Evolutionary conservation across 2,797 vertebrate genomes (phyloP), one percentile per base, ranked within the genome.

Genomic region (Emys orbicularis): DNA sequence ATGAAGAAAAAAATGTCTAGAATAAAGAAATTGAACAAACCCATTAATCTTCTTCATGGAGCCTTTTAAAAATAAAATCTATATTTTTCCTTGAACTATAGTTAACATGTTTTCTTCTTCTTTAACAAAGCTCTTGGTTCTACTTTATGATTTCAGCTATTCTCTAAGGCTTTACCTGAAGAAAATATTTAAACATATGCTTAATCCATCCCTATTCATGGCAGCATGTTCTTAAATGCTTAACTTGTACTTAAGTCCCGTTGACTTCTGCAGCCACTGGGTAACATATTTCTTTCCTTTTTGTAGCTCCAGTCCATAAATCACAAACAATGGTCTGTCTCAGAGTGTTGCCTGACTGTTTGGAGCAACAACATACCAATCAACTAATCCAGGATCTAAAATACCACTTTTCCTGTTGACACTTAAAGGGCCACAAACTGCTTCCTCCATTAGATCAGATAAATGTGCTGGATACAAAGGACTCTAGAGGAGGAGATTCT

Each of bases 381-480:
- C 8, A 23, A 16, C 53, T 87, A 74, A 84, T 50, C 10, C 27
- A 82, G 9, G 2, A 1, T 10, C 81, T 59, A 27, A 72, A 89
- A 81, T 37, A 83, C 12, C 7, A 76, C 57, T 61, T n/a, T 49
- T 61, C 3, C 10, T 52, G 5, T 54, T 76, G 19, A 72, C 41
- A 52, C 3, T 4, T 84, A 47, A 50, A 53, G 4, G 2, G 0
- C 3, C 61, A 27, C 3, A n/a, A 81, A 37, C 2, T 2, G 1
- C 29, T 89, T 79, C 1, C 82, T 61, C 80, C 83, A 29, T 53
- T 47, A 15, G 16, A 65, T 44, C 10, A 76, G 88, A 83, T 44
- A 9, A 31, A 3, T 82, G 37, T 18, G 18, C 79, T 53, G 84
- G 8, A 76, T 12, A 72, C 37, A 89, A 91, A 49, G 21, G 13